These are phyloP conservation scores for Eupristina koningsbergeri DNA, from an alignment of 1,140 invertebrate species.

Conservation along the genomic window DNA sequence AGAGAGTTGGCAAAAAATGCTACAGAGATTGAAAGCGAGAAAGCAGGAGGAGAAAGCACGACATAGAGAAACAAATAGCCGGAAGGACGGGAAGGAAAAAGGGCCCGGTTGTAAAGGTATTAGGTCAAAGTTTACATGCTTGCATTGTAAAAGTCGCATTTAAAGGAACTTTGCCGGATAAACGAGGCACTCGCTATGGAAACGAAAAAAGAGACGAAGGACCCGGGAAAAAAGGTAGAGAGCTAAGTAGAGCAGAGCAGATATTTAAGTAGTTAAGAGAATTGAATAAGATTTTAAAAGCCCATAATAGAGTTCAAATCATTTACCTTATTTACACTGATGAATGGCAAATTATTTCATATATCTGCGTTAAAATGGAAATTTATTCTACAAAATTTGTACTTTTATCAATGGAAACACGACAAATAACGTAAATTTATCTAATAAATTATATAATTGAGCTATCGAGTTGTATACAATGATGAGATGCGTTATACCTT, in stretches of 20 bases:
- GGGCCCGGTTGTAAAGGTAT: conserved; percentile 46
- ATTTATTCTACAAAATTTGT: too few relatives aligned
- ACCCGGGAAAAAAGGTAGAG: too few relatives aligned
- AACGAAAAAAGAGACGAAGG: not conserved
- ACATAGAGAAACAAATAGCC: conserved; percentile 53
- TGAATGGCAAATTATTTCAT: conserved; percentile 23
- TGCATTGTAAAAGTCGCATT: conserved; percentile 63
- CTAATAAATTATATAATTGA: too few relatives aligned
- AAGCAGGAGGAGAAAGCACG: not conserved
- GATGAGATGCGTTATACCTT: too few relatives aligned
- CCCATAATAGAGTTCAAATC: not conserved
- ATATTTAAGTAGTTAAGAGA: conserved; percentile 38
- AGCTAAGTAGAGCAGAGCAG: not conserved
- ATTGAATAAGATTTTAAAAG: conserved; percentile 3
- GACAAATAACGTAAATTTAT: too few relatives aligned
- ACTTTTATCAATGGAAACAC: too few relatives aligned
- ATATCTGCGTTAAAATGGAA: not conserved
- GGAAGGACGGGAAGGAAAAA: conserved; percentile 37
- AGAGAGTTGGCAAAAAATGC: conserved; percentile 26
- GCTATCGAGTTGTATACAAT: too few relatives aligned
- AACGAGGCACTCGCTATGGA: conserved; percentile 50
- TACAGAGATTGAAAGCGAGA: conserved; percentile 2
- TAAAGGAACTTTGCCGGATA: conserved; percentile 48
- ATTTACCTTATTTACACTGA: conserved; percentile 12
- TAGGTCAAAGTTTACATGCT: conserved; percentile 62